Percentiles rank a stretch among this genome's conserved stretches.
Conservation (phyloP, 2,113 vertebrate genomes). For the Tetraodon nigroviridis region DNA sequence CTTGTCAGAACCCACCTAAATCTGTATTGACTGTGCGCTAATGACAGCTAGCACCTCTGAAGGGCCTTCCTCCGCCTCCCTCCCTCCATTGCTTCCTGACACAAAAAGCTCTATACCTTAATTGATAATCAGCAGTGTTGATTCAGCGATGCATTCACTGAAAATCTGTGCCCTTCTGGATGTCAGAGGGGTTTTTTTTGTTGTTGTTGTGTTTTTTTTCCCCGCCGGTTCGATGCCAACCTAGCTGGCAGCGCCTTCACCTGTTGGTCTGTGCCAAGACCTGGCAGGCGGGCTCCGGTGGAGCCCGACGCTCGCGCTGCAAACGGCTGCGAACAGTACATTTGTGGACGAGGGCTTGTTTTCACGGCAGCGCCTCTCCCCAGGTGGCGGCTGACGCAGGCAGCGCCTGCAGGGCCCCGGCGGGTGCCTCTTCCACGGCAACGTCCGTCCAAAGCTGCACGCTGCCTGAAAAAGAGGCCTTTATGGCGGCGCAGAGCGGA, state of each 20-base stretch:
- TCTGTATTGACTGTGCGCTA: constrained; percentile 44
- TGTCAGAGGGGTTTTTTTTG: constrained; percentile 66
- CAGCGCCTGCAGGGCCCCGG: too few relatives aligned
- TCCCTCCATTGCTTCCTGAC: constrained; percentile 53
- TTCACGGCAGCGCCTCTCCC: constrained; percentile 49
- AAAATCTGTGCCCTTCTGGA: constrained; percentile 77
- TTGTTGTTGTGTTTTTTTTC: constrained; percentile 17
- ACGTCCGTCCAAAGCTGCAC: too few relatives aligned
- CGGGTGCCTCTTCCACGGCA: background rate
- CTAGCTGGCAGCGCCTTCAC: constrained; percentile 74
- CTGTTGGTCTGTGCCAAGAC: constrained; percentile 74
- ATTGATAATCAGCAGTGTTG: constrained; percentile 78
- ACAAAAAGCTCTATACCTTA: constrained; percentile 71
- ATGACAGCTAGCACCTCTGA: constrained; percentile 52
- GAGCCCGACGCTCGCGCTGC: constrained; percentile 71
- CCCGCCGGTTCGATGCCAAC: constrained; percentile 67
- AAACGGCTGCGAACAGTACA: constrained; percentile 70
- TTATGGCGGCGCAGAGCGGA: too few relatives aligned
- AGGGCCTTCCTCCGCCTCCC: constrained; percentile 46
- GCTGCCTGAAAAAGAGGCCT: too few relatives aligned
- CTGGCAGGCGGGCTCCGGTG: constrained; percentile 77
- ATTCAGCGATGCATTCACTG: constrained; percentile 72
- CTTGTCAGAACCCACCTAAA: constrained; percentile 55
- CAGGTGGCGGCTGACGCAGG: constrained; percentile 33
- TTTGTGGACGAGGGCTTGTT: constrained; percentile 55